phyloP scores from a whole-genome alignment of 2,888 invertebrate genomes.

The Leuctra nigra region DNA sequence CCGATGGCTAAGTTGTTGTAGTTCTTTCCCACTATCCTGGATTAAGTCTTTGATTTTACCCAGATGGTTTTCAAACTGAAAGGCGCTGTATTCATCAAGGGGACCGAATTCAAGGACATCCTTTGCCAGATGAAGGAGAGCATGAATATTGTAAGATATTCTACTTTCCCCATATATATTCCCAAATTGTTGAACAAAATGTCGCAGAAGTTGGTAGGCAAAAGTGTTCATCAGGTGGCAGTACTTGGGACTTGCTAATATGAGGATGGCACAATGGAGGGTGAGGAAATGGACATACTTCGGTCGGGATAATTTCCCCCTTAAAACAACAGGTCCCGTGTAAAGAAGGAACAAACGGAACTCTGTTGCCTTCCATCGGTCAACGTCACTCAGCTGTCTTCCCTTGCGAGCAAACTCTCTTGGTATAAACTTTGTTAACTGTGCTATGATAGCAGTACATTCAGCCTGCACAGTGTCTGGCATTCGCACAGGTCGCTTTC shows the following conservation, averaged over 20 bases:
- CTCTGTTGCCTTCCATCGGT: constrained; percentile 27
- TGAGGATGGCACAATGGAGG: constrained; percentile 30
- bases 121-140: constrained; percentile 36
- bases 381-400: background rate
- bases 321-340: constrained; percentile 31
- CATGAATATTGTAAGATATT: constrained; percentile 37
- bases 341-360: constrained; percentile 32
- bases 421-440: too few species aligned
- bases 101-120: constrained; percentile 35
- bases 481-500: background rate
- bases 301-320: constrained; percentile 25
- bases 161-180: constrained; percentile 35
- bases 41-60: constrained; percentile 18
- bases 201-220: constrained; percentile 28
- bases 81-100: constrained; percentile 35
- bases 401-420: background rate
- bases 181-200: constrained; percentile 33
- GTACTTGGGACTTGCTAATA: constrained; percentile 28
- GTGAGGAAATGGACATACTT: constrained; percentile 31
- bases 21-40: too few species aligned
- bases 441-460: too few species aligned
- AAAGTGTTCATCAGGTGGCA: constrained; percentile 17
- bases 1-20: too few species aligned
- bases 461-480: too few species aligned
- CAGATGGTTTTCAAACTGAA: constrained; percentile 37